These are phyloP conservation scores for Hippocampus barbouri DNA, from an alignment of 2,113 vertebrate genomes.

Conservation along the genomic window DNA sequence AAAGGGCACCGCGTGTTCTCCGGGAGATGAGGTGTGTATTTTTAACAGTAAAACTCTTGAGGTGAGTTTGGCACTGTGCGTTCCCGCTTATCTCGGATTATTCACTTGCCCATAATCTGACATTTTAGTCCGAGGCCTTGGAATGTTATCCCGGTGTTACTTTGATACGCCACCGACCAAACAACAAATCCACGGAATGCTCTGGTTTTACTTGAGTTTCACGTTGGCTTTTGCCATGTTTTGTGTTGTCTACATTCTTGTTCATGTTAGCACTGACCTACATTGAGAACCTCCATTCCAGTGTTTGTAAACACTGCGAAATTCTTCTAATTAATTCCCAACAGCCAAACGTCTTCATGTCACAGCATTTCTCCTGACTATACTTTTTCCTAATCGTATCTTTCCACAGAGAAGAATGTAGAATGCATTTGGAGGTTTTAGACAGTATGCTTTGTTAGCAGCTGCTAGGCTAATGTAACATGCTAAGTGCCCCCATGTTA, in stretches of 20 bases:
- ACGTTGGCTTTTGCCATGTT: slow-evolving; percentile 17
- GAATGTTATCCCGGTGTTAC: slow-evolving; percentile 55
- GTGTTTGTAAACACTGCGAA: no score
- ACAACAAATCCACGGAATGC: slow-evolving; percentile 43
- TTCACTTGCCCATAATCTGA: slow-evolving; percentile 53
- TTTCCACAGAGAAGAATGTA: no score
- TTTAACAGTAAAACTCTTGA: slow-evolving; percentile 43
- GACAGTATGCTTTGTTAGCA: no score
- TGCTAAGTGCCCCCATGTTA: no score
- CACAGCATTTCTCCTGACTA: not conserved
- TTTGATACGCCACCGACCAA: slow-evolving; percentile 38
- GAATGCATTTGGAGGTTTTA: no score
- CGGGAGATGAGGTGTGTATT: slow-evolving; percentile 39
- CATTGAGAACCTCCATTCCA: not conserved
- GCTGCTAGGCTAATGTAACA: no score
- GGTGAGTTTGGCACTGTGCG: slow-evolving; percentile 49
- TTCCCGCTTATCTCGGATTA: slow-evolving; percentile 64
- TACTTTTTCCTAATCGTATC: not conserved
- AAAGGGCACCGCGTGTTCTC: slow-evolving; percentile 13
- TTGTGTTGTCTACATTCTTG: not conserved
- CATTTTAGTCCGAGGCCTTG: slow-evolving; percentile 56
- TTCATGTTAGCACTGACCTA: not conserved
- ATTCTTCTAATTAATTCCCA: not conserved
- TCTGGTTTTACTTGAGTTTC: slow-evolving; percentile 35
- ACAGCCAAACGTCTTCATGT: not conserved